Conservation (phyloP, 1,140 invertebrate species). For the Callitettix versicolor region DNA sequence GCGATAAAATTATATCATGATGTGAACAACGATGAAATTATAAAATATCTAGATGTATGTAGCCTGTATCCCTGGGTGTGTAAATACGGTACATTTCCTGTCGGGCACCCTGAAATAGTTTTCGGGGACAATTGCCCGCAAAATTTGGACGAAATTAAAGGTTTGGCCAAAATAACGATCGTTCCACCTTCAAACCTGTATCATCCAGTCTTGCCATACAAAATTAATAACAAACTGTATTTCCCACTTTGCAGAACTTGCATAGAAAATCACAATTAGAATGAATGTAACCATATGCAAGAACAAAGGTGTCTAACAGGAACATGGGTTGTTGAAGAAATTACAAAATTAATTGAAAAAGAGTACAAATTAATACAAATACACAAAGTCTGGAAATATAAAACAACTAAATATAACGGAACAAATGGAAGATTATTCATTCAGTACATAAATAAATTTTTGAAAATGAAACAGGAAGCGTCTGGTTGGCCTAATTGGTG, state of each 20-base stretch:
- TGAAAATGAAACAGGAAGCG: slow-evolving; percentile 31
- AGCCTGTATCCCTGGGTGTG: slow-evolving; percentile 29
- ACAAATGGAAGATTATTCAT: slow-evolving; percentile 25
- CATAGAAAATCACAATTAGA: slow-evolving; percentile 7
- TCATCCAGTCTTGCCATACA: slow-evolving; percentile 27
- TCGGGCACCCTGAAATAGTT: slow-evolving; percentile 31
- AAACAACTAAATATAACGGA: slow-evolving; percentile 16
- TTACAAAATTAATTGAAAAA: slow-evolving; percentile 28
- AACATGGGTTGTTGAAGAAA: slow-evolving; percentile 32
- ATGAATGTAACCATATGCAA: slow-evolving; percentile 25
- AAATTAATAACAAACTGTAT: slow-evolving; percentile 25
- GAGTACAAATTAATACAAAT: slow-evolving; percentile 32
- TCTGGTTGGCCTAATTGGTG: slow-evolving; percentile 28
- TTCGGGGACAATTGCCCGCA: slow-evolving; percentile 17
- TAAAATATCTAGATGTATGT: slow-evolving; percentile 9
- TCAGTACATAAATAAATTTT: slow-evolving; percentile 28
- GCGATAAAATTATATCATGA: neutral
- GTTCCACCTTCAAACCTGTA: slow-evolving; percentile 28
- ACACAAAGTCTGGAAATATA: slow-evolving; percentile 32
- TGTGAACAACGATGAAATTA: neutral
- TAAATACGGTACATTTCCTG: slow-evolving; percentile 29
- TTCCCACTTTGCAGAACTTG: slow-evolving; percentile 28
- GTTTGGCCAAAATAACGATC: slow-evolving; percentile 25
- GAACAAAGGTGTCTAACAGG: slow-evolving; percentile 29
- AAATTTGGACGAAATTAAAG: slow-evolving; percentile 14